These are phyloP conservation scores for Reticulitermes lucifugus DNA, from an alignment of 2,888 invertebrate genomes.

Conservation along the genomic window DNA sequence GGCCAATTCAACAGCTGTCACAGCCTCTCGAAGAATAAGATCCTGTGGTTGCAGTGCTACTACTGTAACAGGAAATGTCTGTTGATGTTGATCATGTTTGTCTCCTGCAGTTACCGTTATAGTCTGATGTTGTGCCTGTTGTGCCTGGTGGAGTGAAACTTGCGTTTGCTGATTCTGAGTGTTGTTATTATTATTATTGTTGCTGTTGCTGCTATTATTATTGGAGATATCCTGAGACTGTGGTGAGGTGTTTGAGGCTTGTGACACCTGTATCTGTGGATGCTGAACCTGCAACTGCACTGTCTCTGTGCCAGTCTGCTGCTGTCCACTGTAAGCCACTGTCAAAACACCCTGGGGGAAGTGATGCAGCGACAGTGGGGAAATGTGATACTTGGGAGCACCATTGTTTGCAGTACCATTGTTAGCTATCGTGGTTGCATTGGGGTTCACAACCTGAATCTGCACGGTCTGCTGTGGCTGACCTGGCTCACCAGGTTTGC, in stretches of 20 bases:
- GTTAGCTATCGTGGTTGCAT: slow-evolving; percentile 57
- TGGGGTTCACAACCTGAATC: slow-evolving; percentile 78
- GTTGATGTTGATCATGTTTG: slow-evolving; percentile 49
- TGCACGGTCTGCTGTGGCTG: slow-evolving; percentile 79
- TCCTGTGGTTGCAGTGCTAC: slow-evolving; percentile 57
- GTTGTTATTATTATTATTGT: slow-evolving; percentile 64
- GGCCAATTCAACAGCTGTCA: slow-evolving; percentile 46
- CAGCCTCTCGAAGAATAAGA: slow-evolving; percentile 53
- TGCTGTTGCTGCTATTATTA: slow-evolving; percentile 45
- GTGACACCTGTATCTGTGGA: slow-evolving; percentile 40
- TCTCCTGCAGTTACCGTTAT: slow-evolving; percentile 39
- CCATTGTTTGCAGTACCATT: slow-evolving; percentile 47
- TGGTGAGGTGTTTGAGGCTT: slow-evolving; percentile 36
- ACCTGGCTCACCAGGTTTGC: slow-evolving; percentile 76
- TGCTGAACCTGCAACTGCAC: slow-evolving; percentile 55
- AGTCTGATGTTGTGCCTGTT: slow-evolving; percentile 57
- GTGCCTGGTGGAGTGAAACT: slow-evolving; percentile 24
- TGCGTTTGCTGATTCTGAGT: slow-evolving; percentile 52
- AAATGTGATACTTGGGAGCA: slow-evolving; percentile 80
- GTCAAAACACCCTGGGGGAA: slow-evolving; percentile 81
- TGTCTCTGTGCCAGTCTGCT: slow-evolving; percentile 67
- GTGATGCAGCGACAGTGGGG: slow-evolving; percentile 79
- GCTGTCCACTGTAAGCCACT: slow-evolving; percentile 76
- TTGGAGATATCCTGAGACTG: slow-evolving; percentile 51
- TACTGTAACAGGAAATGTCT: slow-evolving; percentile 57